Percentiles rank a stretch among this genome's conserved stretches.
These are phyloP conservation scores for Notarius lentiginosus DNA, from an alignment of 2,113 vertebrate species.

Conservation along the genomic window DNA sequence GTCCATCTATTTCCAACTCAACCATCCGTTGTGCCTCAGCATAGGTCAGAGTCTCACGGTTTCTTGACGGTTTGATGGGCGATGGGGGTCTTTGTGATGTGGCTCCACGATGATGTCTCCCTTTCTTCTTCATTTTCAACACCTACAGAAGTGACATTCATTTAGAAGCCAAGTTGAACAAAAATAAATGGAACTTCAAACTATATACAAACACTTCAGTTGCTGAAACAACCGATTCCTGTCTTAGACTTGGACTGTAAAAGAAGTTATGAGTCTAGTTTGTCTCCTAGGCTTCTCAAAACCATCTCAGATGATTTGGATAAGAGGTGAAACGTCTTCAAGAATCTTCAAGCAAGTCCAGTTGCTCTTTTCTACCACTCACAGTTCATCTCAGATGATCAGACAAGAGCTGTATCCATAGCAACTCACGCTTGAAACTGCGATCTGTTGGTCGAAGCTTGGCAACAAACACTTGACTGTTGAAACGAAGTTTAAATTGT, in stretches of 20 bases:
- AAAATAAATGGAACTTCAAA: background rate
- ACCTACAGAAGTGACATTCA: slow-evolving; percentile 33
- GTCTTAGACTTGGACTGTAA: background rate
- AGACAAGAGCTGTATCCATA: slow-evolving; percentile 2
- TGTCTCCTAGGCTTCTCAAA: background rate
- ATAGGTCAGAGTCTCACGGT: slow-evolving; percentile 92
- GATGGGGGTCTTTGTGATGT: slow-evolving; percentile 84
- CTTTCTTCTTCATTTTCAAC: slow-evolving; percentile 90
- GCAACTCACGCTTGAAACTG: slow-evolving; percentile 14
- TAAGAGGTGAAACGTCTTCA: too few relatives aligned
- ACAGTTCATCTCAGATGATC: background rate
- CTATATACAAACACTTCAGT: background rate
- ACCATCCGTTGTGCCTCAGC: slow-evolving; percentile 98
- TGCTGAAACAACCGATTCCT: background rate
- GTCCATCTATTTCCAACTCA: slow-evolving; percentile 95
- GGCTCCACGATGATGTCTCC: slow-evolving; percentile 82
- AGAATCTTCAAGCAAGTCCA: too few relatives aligned
- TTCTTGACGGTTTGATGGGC: slow-evolving; percentile 92
- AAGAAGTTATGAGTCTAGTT: background rate
- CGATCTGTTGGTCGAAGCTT: slow-evolving; percentile 9
- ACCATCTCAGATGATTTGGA: background rate
- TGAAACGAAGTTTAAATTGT: background rate
- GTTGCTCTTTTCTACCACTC: too few relatives aligned
- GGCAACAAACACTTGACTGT: slow-evolving; percentile 6
- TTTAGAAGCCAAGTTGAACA: background rate